Evolutionary conservation across 1,140 invertebrate species (phyloP).

Genomic region (Yoshiicerus persimilis): DNA sequence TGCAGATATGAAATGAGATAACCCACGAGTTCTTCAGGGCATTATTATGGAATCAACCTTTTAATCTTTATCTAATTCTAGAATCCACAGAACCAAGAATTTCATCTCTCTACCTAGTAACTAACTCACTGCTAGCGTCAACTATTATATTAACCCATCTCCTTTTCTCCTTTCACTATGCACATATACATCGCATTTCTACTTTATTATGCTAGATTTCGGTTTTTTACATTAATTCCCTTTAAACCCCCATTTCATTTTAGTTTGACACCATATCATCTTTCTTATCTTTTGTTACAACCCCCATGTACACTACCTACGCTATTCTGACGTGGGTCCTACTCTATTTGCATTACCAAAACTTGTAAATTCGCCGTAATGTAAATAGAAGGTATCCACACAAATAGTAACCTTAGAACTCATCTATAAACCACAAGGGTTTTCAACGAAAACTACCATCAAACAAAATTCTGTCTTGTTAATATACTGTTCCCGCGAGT

Average conservation of each 20-base stretch:
- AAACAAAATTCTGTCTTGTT: too few relatives aligned
- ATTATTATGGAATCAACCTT: slow-evolving; percentile 18
- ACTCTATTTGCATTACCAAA: too few relatives aligned
- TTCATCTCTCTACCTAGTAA: background rate
- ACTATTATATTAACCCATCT: background rate
- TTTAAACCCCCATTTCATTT: too few relatives aligned
- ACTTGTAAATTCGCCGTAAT: too few relatives aligned
- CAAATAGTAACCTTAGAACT: too few relatives aligned
- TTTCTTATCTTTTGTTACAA: background rate
- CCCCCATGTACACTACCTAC: too few relatives aligned
- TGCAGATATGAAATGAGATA: slow-evolving; percentile 14
- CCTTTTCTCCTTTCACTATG: background rate
- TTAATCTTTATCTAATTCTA: slow-evolving; percentile 19
- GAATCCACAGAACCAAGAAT: background rate
- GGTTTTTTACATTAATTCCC: background rate
- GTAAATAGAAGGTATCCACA: too few relatives aligned
- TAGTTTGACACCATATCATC: background rate
- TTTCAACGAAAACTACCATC: too few relatives aligned
- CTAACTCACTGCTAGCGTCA: background rate
- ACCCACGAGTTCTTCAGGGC: background rate
- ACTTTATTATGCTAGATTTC: too few relatives aligned
- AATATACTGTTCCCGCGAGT: too few relatives aligned
- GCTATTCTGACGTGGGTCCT: too few relatives aligned
- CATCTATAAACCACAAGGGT: too few relatives aligned
- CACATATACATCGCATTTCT: background rate